Evolutionary conservation across 2,113 vertebrate genomes (phyloP).

Genomic region (Chlamydotis undulata): DNA sequence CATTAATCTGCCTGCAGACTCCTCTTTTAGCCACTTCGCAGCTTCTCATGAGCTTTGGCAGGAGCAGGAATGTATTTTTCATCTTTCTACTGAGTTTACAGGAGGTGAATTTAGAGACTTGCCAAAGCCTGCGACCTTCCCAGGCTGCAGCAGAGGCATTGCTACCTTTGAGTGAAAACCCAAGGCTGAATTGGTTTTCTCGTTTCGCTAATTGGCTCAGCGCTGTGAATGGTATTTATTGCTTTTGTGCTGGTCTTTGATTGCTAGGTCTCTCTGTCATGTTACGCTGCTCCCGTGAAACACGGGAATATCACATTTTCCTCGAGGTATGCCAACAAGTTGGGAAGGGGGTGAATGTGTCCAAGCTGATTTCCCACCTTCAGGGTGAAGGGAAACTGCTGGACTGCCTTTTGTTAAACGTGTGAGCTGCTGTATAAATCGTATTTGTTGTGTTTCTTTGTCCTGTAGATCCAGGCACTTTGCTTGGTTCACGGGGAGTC

Average conservation of each 20-base stretch:
- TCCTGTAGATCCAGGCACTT: neutral
- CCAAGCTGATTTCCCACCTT: slow-evolving; percentile 29
- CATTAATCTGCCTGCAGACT: neutral
- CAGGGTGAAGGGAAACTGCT: neutral
- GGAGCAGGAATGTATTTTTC: neutral
- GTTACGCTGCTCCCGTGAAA: neutral
- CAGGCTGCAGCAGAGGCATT: neutral
- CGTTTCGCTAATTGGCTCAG: neutral
- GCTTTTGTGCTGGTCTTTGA: neutral
- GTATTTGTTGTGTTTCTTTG: neutral
- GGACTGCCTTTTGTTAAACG: neutral
- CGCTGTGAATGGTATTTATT: neutral
- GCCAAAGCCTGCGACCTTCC: neutral
- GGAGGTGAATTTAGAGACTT: neutral
- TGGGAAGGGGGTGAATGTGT: neutral
- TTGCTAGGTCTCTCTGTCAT: neutral
- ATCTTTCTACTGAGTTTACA: slow-evolving; percentile 13
- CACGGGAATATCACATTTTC: neutral
- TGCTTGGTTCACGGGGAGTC: neutral
- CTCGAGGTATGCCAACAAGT: neutral
- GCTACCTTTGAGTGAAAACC: neutral
- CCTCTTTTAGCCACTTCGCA: neutral
- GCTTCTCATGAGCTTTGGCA: neutral
- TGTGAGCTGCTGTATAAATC: neutral
- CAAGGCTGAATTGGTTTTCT: slow-evolving; percentile 10